Conservation (phyloP, 2,888 invertebrate genomes). For the Leptinotarsa peninsularis region DNA sequence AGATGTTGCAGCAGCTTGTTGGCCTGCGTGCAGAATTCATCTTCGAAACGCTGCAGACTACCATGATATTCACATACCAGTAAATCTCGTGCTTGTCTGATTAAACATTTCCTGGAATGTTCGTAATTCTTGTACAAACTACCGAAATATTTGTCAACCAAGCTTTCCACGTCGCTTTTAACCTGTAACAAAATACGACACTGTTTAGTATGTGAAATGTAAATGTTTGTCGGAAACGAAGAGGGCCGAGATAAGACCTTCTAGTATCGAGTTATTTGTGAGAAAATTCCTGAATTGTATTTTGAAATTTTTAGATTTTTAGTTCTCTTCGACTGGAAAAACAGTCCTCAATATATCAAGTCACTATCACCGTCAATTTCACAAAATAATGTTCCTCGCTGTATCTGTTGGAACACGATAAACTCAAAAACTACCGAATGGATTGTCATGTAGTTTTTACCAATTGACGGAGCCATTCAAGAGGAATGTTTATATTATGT, state of each 20-base stretch:
- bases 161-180: conserved; percentile 63
- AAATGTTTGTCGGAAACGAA: background rate
- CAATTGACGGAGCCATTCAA: no score
- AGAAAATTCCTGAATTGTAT: background rate
- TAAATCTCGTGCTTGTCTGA: conserved; percentile 77
- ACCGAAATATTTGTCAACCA: conserved; percentile 75
- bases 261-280: background rate
- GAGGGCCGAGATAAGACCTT: background rate
- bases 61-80: conserved; percentile 76
- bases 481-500: no score
- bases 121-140: conserved; percentile 74
- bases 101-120: conserved; percentile 71
- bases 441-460: no score
- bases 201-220: background rate
- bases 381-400: no score
- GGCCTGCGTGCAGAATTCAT: conserved; percentile 74
- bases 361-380: no score
- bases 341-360: no score
- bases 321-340: no score
- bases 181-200: conserved; percentile 59
- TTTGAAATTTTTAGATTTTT: no score
- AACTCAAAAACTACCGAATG: no score
- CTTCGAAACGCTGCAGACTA: conserved; percentile 73
- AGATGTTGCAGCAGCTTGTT: conserved; percentile 70
- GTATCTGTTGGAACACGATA: no score